Evolutionary conservation across 2,797 vertebrate species (phyloP).

Genomic region (Momotus momota): DNA sequence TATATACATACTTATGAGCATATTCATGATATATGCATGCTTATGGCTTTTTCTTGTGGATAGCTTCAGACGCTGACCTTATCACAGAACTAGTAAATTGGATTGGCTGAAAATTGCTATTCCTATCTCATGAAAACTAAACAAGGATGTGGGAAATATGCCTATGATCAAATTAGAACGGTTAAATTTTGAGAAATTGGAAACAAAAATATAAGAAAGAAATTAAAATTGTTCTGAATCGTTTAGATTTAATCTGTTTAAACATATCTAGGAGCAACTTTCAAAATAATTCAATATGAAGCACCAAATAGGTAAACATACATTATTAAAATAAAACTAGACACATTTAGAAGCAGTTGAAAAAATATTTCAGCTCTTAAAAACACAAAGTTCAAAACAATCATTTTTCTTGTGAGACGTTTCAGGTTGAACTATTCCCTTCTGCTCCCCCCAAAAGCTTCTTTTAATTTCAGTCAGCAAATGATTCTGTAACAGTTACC

Average conservation of each 20-base stretch:
- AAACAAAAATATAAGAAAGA: neutral
- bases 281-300: neutral
- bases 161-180: neutral
- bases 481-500: neutral
- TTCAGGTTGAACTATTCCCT: neutral
- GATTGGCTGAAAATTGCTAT: neutral
- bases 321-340: neutral
- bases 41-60: neutral
- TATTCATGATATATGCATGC: neutral
- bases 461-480: neutral
- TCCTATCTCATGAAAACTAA: neutral
- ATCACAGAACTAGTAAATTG: neutral
- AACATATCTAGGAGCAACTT: neutral
- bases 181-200: neutral
- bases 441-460: neutral
- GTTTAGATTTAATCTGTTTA: neutral
- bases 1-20: neutral
- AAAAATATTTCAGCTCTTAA: neutral
- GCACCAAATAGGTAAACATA: neutral
- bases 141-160: neutral
- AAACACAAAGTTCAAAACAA: neutral
- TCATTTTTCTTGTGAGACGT: neutral
- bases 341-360: neutral
- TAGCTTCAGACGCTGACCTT: neutral
- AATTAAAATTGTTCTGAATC: neutral